Base-by-base conservation (phyloP, 1,140 invertebrate species). In the Leptinotarsa defecta region DNA sequence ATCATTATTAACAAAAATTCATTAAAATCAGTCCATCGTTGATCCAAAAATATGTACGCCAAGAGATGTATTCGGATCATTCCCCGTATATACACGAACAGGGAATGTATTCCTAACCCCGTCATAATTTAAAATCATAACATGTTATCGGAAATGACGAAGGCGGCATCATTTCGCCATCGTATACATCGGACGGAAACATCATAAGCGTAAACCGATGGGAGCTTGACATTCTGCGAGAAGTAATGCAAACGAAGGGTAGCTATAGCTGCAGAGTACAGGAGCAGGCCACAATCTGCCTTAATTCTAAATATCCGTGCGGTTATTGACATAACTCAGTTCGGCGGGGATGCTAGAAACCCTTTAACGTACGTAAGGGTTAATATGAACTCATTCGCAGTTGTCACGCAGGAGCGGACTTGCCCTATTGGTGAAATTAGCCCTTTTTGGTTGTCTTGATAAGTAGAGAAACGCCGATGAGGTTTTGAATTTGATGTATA, bases 271-370 rank as follows among this genome's bases (percentile, higher is more conserved):
- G 24, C 63, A 20, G 63, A 13, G 15, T 22, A 65, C 63, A 15
- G 63, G 15, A 65, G 20, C 74, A 68, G 74, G 77, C 81, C 80
- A 79, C 82, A 84, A 82, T 84, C 80, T 84, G 83, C 79, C 83
- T 84, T 85, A 85, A 85, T 85, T 84, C 81, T 80, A 76, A 83
- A 82, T 84, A 85, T 84, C 81, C 81, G 78, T 78, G 80, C 76
- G 77, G 83, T 85, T 85, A 85, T 85, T 85, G 84, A 85, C 83
- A 85, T 84, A 84, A 84, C 83, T 81, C 79, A 76, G 74, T 77
- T 77, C 78, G 48, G 62, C 68, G 77, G 74, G 73, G 73, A 43
- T 76, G 75, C 65, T 68, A 73, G 70, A 73, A 73, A 77, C 74
- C 83, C 81, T 80, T 80, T 76, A 74, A 68, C 74, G 76, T 79